Base-by-base conservation (phyloP, 2,797 vertebrate species). In the Gymnoscopelus braueri region DNA sequence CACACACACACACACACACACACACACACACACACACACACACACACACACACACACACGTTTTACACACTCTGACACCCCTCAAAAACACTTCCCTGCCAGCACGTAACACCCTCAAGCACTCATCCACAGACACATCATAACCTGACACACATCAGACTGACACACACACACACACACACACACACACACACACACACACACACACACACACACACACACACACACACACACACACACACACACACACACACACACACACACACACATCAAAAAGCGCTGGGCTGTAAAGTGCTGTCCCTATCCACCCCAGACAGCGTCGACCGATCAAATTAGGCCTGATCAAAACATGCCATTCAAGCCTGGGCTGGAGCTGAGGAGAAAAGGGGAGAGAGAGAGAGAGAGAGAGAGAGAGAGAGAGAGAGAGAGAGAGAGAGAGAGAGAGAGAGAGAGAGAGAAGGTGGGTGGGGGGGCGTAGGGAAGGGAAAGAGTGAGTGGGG, bases 311-410 rank as follows among this genome's bases (percentile, higher is more conserved):
- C 86, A 86, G 84, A 91, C 86, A 75, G 83, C 80, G 63, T 88
- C 81, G 84, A 91, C 90, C 91, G 92, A 94, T 94, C 92, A 93
- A 92, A 94, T 94, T 92, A 94, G 89, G 82, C 85, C 89, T 92
- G 93, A 94, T 92, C 91, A 92, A 92, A 92, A 92, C 90, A 93
- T 91, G 93, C 87, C 92, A 93, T 92, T 94, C 92, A 94, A 90
- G 88, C 74, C 78, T 50, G 84, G 78, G 71, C 74, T 71, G 62
- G 78, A 63, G 67, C 60, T 62, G 62, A 35, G n/a, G 8, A 5
- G 23, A 15, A 9, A 13, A 7, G 9, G 67, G 52, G 13, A 48
- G 66, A 26, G n/a, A 5, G 57, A 1, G 7, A 2, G 32, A 7
- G 24, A 12, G n/a, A 7, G 12, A n/a, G 29, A 56, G 66, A 15